These are phyloP conservation scores for Sepioteuthis lessoniana DNA, from an alignment of 2,888 invertebrate genomes.

Conservation along the genomic window DNA sequence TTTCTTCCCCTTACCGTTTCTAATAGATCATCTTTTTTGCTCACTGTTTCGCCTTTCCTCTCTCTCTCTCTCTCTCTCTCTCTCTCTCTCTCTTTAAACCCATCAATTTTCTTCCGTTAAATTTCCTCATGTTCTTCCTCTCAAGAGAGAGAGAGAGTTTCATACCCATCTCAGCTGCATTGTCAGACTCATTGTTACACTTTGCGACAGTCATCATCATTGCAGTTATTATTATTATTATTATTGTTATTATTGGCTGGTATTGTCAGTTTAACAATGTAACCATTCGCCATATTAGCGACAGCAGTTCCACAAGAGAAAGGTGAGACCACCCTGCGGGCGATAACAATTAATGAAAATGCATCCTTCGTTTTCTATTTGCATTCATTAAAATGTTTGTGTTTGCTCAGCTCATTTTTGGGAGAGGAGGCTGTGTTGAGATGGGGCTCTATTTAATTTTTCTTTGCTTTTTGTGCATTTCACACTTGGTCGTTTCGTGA, in stretches of 20 bases:
- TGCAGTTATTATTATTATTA: neutral
- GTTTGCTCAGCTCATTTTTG: neutral
- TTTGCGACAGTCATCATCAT: neutral
- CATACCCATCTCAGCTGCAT: too few relatives aligned
- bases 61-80: neutral
- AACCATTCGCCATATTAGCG: neutral
- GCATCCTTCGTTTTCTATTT: constrained; percentile 4
- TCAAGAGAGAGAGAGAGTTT: too few relatives aligned
- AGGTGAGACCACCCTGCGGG: constrained; percentile 44
- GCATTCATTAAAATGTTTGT: constrained; percentile 20
- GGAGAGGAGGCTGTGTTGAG: neutral
- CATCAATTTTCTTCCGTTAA: too few relatives aligned
- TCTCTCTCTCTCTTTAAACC: neutral
- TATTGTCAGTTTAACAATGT: constrained; percentile 34
- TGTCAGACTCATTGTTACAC: too few relatives aligned
- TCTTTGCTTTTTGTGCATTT: neutral
- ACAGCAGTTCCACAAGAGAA: constrained; percentile 3
- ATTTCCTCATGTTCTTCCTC: neutral
- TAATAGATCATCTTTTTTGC: too few relatives aligned
- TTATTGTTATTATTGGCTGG: neutral
- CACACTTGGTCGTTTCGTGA: neutral
- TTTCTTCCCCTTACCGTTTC: too few relatives aligned
- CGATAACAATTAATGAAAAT: neutral
- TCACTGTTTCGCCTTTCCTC: neutral
- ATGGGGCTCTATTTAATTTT: neutral